Conservation (phyloP, 35 echinoderm and acorn worm species). For the Nesometra sesokonis region DNA sequence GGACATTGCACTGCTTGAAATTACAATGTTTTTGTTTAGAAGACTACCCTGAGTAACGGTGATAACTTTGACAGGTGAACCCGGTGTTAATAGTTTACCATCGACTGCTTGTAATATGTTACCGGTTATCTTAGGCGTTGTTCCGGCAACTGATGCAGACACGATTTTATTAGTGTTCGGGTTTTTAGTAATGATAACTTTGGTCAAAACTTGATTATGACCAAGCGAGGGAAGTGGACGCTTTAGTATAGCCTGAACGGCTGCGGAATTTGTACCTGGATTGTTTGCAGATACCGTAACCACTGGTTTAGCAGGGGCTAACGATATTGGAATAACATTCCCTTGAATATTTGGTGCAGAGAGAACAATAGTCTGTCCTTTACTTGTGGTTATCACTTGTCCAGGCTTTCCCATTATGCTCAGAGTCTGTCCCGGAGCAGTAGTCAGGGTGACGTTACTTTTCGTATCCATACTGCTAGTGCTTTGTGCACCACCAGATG, state of each 20-base stretch:
- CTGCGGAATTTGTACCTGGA: background rate
- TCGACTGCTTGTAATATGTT: constrained; percentile 32
- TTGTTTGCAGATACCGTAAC: background rate
- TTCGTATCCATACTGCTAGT: background rate
- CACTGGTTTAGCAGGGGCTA: background rate
- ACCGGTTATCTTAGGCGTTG: constrained; percentile 16
- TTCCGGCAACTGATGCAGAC: constrained; percentile 20
- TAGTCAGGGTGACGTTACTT: background rate
- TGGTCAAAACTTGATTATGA: constrained; percentile 50
- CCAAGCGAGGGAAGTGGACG: constrained; percentile 25
- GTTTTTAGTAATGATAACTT: constrained; percentile 82
- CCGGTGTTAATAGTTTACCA: constrained; percentile 47
- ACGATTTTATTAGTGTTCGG: constrained; percentile 42
- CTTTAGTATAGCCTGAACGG: constrained; percentile 23
- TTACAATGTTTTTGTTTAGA: constrained; percentile 42
- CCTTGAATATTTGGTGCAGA: background rate
- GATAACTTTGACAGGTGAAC: constrained; percentile 87
- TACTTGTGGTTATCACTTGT: background rate
- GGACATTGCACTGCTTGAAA: constrained; percentile 20
- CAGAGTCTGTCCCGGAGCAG: background rate
- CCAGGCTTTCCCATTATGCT: background rate
- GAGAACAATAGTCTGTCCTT: background rate
- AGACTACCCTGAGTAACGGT: constrained; percentile 57
- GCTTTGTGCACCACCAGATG: background rate
- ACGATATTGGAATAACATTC: background rate